phyloP scores from a whole-genome alignment of 2,113 vertebrate species.

The Corythoichthys intestinalis region DNA sequence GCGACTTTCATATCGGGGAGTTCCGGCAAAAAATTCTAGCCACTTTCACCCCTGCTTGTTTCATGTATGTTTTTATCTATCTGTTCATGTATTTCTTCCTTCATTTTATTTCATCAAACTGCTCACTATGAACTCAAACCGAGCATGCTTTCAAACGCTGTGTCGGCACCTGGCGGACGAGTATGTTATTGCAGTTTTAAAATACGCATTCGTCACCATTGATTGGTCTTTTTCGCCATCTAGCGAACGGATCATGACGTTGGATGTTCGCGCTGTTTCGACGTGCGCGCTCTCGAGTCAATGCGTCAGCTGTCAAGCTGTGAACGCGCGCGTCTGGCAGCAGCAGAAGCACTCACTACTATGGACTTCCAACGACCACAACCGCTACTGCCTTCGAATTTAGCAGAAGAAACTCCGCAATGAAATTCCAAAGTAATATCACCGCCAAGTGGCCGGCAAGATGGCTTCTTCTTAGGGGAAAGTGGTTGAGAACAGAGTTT shows the following conservation, averaged over 20 bases:
- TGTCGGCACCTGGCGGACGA: conserved; percentile 39
- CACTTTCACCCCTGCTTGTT: too few relatives aligned
- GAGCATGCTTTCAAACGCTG: background rate
- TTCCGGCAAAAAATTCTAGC: too few relatives aligned
- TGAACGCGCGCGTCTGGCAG: conserved; percentile 11
- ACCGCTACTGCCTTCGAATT: background rate
- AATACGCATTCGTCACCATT: background rate
- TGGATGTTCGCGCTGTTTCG: conserved; percentile 10
- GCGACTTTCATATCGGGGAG: too few relatives aligned
- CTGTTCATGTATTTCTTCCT: too few relatives aligned
- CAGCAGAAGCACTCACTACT: background rate
- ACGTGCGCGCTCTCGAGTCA: conserved; percentile 57
- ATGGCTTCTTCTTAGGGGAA: background rate
- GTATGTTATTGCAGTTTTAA: background rate
- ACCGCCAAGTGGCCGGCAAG: background rate
- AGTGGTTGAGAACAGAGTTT: background rate
- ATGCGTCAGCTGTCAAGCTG: conserved; percentile 47
- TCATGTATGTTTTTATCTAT: too few relatives aligned
- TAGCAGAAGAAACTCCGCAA: background rate
- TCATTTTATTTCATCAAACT: too few relatives aligned
- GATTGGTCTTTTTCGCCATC: conserved; percentile 42
- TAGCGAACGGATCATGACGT: conserved; percentile 15
- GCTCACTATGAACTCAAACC: too few relatives aligned
- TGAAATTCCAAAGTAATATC: background rate
- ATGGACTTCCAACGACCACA: background rate